Evolutionary conservation across 2,113 vertebrate species (phyloP), one percentile per base, ranked within the genome.

Genomic region (Myotis lucifugus): DNA sequence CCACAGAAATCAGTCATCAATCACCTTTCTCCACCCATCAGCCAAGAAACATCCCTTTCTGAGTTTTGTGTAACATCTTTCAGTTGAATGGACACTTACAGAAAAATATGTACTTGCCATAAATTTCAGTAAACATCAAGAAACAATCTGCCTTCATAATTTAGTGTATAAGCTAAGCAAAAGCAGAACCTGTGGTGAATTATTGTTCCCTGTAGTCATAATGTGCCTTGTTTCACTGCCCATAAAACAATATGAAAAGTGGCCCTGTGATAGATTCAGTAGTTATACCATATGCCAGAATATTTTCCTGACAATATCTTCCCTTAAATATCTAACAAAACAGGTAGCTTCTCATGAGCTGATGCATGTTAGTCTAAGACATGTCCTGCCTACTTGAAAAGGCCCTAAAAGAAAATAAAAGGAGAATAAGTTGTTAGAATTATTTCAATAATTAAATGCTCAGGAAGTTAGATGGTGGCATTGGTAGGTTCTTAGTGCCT

Each of bases 191-290:
- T 83, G 72, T 50, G 46, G 73, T 97, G 82, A 97, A 90, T 97
- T 96, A 97, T 92, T 72, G 12, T 76, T 95, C 94, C 88, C 95
- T 84, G 25, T 83, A 89, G 95, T 72, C 86, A 91, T 82, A 95
- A 95, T 95, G 74, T 74, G 54, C 90, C 85, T 93, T 96, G 74
- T 97, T 97, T 96, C 46, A 70, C 56, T 97, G 69, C 78, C 59
- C 95, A 95, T 97, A 97, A 97, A 97, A 79, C 96, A 97, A 93
- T 95, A 89, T 83, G 78, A 95, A 95, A 97, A 95, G 90, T 96
- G 95, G 54, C 56, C 86, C 27, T 90, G 66, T 91, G 95, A 95
- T 92, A n/a, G 93, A 95, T 97, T 97, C 93, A 95, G 77, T 86
- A 82, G 92, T 86, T 91, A 77, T 15, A 91, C 92, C 93, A 95